These are phyloP conservation scores for Arizona elegans DNA, from an alignment of 2,113 vertebrate species.

Conservation along the genomic window DNA sequence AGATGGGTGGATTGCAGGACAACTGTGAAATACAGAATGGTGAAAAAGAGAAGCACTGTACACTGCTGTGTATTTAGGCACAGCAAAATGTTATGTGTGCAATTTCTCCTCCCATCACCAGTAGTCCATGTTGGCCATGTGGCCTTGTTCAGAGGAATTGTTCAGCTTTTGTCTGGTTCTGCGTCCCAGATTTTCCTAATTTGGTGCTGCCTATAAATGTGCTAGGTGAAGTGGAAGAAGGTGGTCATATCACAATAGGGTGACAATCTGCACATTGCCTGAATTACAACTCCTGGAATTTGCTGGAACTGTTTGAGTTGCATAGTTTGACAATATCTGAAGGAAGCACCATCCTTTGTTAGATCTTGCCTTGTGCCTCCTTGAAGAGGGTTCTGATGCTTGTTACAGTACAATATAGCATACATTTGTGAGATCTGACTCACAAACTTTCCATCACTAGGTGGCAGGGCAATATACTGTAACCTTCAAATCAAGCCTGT, in stretches of 20 bases:
- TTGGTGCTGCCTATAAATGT: neutral
- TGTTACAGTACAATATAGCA: neutral
- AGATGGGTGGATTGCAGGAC: neutral
- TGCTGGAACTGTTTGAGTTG: neutral
- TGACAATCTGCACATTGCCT: neutral
- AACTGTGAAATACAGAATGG: neutral
- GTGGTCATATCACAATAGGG: neutral
- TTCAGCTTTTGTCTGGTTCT: neutral
- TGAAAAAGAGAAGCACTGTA: neutral
- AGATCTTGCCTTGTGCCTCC: accelerated
- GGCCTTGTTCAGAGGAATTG: neutral
- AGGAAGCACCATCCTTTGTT: neutral
- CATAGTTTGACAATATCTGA: neutral
- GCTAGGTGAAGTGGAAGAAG: neutral
- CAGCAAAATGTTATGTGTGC: neutral
- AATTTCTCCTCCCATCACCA: neutral
- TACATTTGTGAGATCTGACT: neutral
- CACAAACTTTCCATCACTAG: slow-evolving; percentile 53
- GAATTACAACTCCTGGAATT: neutral
- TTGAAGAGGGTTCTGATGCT: accelerated
- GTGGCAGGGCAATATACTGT: slow-evolving; percentile 59
- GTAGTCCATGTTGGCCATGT: neutral
- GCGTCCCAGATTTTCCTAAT: neutral
- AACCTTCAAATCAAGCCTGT: slow-evolving; percentile 24
- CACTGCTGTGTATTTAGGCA: neutral